Conservation (phyloP, 2,797 vertebrate genomes). For the Champsocephalus gunnari region DNA sequence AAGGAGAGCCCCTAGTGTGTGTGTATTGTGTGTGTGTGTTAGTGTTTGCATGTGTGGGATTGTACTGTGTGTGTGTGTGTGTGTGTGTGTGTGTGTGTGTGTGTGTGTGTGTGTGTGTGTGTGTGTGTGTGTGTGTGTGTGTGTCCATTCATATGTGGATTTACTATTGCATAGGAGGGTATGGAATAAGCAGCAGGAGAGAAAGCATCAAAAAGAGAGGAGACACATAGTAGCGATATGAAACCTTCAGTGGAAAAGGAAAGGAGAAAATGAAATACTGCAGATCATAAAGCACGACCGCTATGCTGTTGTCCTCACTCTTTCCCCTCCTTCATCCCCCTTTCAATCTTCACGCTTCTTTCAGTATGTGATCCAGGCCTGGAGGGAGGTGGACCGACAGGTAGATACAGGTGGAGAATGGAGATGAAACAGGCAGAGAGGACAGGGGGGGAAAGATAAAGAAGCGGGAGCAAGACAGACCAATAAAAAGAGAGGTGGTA, state of each 20-base stretch:
- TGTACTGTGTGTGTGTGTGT: neutral
- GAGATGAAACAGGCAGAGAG: slow-evolving; percentile 16
- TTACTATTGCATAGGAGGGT: slow-evolving; percentile 12
- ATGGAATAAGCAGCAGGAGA: slow-evolving; percentile 1
- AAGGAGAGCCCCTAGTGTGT: slow-evolving; percentile 53
- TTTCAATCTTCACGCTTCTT: slow-evolving; percentile 55
- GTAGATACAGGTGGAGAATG: slow-evolving; percentile 40
- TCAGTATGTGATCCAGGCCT: slow-evolving; percentile 47
- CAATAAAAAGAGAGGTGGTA: slow-evolving; percentile 21
- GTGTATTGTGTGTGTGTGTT: slow-evolving; percentile 28
- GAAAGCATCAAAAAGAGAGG: slow-evolving; percentile 13
- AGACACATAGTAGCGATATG: slow-evolving; percentile 19
- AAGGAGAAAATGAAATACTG: slow-evolving; percentile 33
- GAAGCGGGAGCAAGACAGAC: slow-evolving; percentile 25
- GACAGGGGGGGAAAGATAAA: slow-evolving; percentile 25
- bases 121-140: slow-evolving; percentile 13
- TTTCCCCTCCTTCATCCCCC: slow-evolving; percentile 23
- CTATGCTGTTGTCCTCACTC: slow-evolving; percentile 24
- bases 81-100: no score
- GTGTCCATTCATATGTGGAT: slow-evolving; percentile 14
- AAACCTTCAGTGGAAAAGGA: slow-evolving; percentile 19
- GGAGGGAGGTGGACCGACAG: slow-evolving; percentile 45
- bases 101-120: slow-evolving; percentile 41
- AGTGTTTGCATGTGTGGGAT: slow-evolving; percentile 21
- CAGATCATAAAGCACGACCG: slow-evolving; percentile 39